Evolutionary conservation across 1,140 invertebrate genomes (phyloP), one percentile per base, ranked within the genome.

Genomic region (Drosophila sturtevanti): DNA sequence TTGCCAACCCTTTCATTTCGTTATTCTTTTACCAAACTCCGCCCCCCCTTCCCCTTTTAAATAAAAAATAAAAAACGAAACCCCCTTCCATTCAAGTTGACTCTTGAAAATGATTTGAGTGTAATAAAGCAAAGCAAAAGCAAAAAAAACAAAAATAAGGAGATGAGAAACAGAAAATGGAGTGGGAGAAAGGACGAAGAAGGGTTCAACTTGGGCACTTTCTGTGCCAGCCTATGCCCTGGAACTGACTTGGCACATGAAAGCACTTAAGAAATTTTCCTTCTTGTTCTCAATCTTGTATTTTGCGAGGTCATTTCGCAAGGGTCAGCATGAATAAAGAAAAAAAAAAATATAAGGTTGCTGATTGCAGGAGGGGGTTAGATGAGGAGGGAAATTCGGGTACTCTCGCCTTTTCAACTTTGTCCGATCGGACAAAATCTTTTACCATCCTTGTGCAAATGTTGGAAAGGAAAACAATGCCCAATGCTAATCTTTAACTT

Each of bases 231-330:
- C 37, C 27, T n/a, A 16, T 51, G 18, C 18, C 37, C 37, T 10
- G 24, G 22, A 31, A 51, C n/a, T 34, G 74, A 64, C 60, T 68
- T 73, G 79, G 79, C 76, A 72, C 67, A 77, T 74, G 77, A 86
- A 81, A 81, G 75, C 82, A 86, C 81, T 86, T 86, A 86, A 87
- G 82, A 81, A 87, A 87, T 86, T 81, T 55, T 75, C 87, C 67
- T 79, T 87, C 75, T 81, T 86, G 79, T 87, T 86, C 82, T 56
- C 82, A 79, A 87, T 72, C 79, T 87, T 86, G 82, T 86, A 76
- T 72, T 81, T 86, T 56, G 41, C 41, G 79, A 87, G 82, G 78
- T 87, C 75, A 70, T 68, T 68, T 56, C n/a, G 27, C 41, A 48
- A 48, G 41, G 41, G 41, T 21, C 41, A 48, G 41, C 41, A 44